Base-by-base conservation (phyloP, 2,888 invertebrate species). In the Gari tellinella region DNA sequence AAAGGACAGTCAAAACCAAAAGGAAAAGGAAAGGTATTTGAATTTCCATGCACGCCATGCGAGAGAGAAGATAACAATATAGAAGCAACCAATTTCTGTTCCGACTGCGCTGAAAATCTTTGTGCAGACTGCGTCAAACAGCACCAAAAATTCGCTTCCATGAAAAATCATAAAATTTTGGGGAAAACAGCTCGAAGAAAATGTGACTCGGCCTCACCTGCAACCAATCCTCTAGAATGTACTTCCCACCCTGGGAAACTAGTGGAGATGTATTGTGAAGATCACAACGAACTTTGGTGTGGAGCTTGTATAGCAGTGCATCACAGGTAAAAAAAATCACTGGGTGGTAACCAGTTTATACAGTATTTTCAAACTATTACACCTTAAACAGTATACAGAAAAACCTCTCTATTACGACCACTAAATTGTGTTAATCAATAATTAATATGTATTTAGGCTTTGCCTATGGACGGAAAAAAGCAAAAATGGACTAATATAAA, bases 191-290 rank as follows among this genome's bases (percentile, higher is more conserved):
- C 31, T 14, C 23, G 57, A 57, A 25, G 57, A n/a, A 31, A 31
- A 31, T 4, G 31, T 14, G 62, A 26, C n/a, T 19, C 38, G 7
- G 19, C 45, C 5, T n/a, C n/a, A n/a, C 46, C 56, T 1, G 51
- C 52, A 23, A 15, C 46, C n/a, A 57, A 62, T 25, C 63, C 67
- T 7, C 51, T 76, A 5, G 76, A 70, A 48, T 76, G 76, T 23
- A 48, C 67, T 15, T 53, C 46, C n/a, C 76, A 76, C 43, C 63
- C 66, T 0, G 72, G 67, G 1, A 66, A 67, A 38, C n/a, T 19
- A 25, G 72, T 64, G 26, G 76, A 76, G 45, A 76, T 76, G 76
- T 76, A 67, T 37, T 76, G 76, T 49, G 76, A 64, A 2, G 60
- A 70, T 19, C 76, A 76, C 55, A 61, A 76, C 25, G 67, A 72